phyloP scores from a whole-genome alignment of 1,140 invertebrate genomes.

The Cyclina sinensis region DNA sequence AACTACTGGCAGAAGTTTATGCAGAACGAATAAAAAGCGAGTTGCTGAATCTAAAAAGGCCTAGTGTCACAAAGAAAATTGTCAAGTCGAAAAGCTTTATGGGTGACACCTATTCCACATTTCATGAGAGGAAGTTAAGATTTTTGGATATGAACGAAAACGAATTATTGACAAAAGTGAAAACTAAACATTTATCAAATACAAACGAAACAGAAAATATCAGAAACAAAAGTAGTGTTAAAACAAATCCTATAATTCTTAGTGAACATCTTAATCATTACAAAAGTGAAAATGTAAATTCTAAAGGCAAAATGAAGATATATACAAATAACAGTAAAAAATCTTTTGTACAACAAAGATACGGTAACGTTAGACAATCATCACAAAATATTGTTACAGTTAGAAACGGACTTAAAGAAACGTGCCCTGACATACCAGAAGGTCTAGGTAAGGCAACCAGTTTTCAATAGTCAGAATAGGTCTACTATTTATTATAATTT shows the following conservation, averaged over 20 bases:
- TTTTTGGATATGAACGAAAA: not conserved
- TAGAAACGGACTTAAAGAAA: not conserved
- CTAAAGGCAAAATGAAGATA: not conserved
- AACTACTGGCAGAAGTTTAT: conserved; percentile 8
- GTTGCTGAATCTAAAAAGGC: not conserved
- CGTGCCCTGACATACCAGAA: not conserved
- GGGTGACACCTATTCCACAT: not conserved
- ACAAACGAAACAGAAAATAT: not conserved
- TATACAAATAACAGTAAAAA: not conserved
- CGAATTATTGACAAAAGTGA: not conserved
- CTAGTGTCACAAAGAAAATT: not conserved
- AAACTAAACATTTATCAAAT: not conserved
- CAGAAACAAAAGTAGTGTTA: too few species aligned
- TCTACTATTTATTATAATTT: too few species aligned
- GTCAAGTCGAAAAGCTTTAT: not conserved
- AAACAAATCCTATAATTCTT: not conserved
- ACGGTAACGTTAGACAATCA: not conserved
- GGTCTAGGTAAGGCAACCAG: conserved; percentile 22
- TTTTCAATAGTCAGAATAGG: too few species aligned
- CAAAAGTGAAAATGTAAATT: not conserved
- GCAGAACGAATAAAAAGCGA: conserved; percentile 17
- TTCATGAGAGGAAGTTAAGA: conserved; percentile 5
- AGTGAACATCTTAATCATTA: not conserved
- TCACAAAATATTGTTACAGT: not conserved
- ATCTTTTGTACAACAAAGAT: not conserved